Evolutionary conservation across 1,140 invertebrate species (phyloP), one percentile per base, ranked within the genome.

Genomic region (Neotoxoptera formosana): DNA sequence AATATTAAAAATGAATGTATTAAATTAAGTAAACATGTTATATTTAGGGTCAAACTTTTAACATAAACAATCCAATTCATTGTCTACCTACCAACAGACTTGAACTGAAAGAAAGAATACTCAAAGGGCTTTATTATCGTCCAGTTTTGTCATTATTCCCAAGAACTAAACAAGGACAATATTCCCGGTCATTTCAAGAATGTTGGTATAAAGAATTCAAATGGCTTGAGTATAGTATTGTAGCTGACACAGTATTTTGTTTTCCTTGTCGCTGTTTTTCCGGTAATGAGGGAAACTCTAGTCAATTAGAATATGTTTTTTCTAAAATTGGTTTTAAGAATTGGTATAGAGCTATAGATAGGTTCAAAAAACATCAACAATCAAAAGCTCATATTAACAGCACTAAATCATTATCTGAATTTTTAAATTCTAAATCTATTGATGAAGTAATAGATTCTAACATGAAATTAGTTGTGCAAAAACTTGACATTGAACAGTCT

Each of bases 201-300:
- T 45, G 9, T 45, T 84, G 36, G 41, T 84, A 83, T 45, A 41
- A 41, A n/a, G 8, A 45, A 34, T 45, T 45, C 9, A 21, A 34
- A 25, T 84, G 21, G 41, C 11, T 45, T 23, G 83, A 84, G 47
- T 84, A 84, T 84, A 84, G 83, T 84, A 41, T 21, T 45, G 45
- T n/a, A 34, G 83, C n/a, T 84, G 83, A 84, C 45, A 25, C 41
- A 84, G 83, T 41, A 84, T 84, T 84, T 84, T 84, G 83, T 45
- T 84, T 84, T 84, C 83, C 41, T 25, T 84, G 41, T 23, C 83
- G 83, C 9, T 84, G 41, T 84, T 84, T 84, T n/a, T 45, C 17
- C 47, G 83, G 83, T 45, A 45, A 84, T 84, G 36, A 84, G 45
- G 17, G 11, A 11, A 84, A 84, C 45, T 36, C 9, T 45, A 14